Percentiles rank a stretch among this genome's conserved stretches.
Conservation (phyloP, 2,888 invertebrate species). For the Geophilus truncorum region DNA sequence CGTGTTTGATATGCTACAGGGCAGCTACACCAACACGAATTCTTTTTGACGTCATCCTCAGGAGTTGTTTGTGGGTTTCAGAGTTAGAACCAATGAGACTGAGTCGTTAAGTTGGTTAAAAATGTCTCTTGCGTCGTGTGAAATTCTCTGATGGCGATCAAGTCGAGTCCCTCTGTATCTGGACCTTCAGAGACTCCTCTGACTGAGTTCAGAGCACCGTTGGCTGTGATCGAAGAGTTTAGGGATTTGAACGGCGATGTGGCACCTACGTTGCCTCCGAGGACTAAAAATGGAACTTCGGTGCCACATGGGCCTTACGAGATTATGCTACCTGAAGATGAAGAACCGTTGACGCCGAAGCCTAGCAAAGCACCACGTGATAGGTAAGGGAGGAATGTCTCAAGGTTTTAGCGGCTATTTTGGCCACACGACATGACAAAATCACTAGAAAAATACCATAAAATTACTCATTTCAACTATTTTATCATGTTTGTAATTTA, state of each 20-base stretch:
- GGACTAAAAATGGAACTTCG: neutral
- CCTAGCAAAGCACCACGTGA: neutral
- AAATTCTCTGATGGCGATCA: neutral
- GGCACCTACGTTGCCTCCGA: neutral
- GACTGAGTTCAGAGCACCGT: slow-evolving; percentile 41
- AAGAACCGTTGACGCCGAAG: neutral
- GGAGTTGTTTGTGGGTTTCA: neutral
- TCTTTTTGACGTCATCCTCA: neutral
- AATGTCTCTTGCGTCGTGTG: neutral
- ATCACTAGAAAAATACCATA: too few relatives aligned
- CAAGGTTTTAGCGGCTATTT: neutral
- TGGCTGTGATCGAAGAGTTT: slow-evolving; percentile 45
- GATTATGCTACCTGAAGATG: slow-evolving; percentile 30
- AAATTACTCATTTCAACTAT: too few relatives aligned
- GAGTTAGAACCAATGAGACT: neutral
- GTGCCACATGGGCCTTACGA: slow-evolving; percentile 31
- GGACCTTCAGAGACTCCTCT: neutral
- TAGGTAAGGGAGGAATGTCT: neutral
- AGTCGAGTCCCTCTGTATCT: neutral
- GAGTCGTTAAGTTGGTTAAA: neutral
- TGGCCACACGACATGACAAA: too few relatives aligned
- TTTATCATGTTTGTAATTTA: too few relatives aligned
- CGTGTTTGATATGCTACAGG: neutral
- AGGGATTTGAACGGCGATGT: slow-evolving; percentile 36
- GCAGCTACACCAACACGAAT: neutral